Base-by-base conservation (phyloP, 2,113 vertebrate genomes). In the Chlorodrepanis virens region DNA sequence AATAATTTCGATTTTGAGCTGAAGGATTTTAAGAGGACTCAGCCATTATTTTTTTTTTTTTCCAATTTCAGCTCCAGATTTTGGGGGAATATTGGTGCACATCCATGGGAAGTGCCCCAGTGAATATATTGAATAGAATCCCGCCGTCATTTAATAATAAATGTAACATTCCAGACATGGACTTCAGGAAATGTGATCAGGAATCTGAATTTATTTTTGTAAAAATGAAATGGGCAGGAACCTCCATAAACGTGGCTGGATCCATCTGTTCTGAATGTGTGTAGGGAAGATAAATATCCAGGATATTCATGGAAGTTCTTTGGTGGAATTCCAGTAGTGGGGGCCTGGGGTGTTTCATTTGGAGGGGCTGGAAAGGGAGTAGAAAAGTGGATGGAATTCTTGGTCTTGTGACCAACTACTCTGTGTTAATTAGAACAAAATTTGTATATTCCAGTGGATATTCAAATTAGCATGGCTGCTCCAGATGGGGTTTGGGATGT, bases 1-100 rank as follows among this genome's bases (percentile, higher is more conserved):
- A 40, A 23, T 6, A 3, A 1, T 10, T 29, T 54, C 2, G 0
- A 0, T n/a, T 69, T 42, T 0, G 5, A 44, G 33, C 54, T 35
- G 31, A 5, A 29, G 87, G 22, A 6, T 14, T 79, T 76, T n/a
- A 52, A 12, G 27, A 29, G 11, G 4, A 0, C 27, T 65, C 27
- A 4, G 19, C 10, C 17, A n/a, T n/a, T n/a, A n/a, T n/a, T 59
- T 57, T 4, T 12, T 69, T 10, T 44, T 44, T 44, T 44, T 16
- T 14, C 8, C 6, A 31, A 14, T 14, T 37, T 33, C 28, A 23
- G 68, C 72, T 47, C 33, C 53, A 37, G 0, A 11, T 60, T 77
- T 64, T 54, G 20, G 14, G 57, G 27, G 4, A 28, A 0, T 5
- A 2, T 13, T 0, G 2, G 6, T 82, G 16, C 40, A 0, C 5